Base-by-base conservation (phyloP, 2,797 vertebrate genomes). In the Coreius guichenoti region DNA sequence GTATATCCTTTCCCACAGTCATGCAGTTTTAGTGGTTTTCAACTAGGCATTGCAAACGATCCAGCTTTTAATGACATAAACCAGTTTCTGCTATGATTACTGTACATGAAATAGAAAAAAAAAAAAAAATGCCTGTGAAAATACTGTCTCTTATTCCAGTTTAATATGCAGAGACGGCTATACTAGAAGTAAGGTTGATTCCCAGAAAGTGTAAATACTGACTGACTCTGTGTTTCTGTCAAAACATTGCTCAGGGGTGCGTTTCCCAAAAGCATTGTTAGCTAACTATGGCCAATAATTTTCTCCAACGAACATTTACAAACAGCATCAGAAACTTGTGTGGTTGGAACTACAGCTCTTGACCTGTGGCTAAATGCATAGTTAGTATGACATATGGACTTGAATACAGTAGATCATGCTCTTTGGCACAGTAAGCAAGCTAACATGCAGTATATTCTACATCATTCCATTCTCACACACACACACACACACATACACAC, bases 1-100 rank as follows among this genome's bases (percentile, higher is more conserved):
- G 31, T 21, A 54, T 76, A 84, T 84, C 61, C 61, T 83, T 77
- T 68, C 23, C 61, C 47, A 77, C 73, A 77, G 73, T 68, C 47
- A 33, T 83, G 82, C 45, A 67, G 31, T 77, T 83, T 21, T 69
- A 84, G 33, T 39, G 61, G 73, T 56, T 77, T 69, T 69, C 63
- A 43, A 16, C 31, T 56, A 68, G 47, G 63, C 82, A 26, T 84
- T 45, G 63, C 82, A 77, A 78, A 23, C 12, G n/a, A 78, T 84
- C 49, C 63, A 43, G 33, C 9, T 56, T 84, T 69, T 84, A 68
- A 76, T 77, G 69, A 31, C 33, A 56, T 23, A 68, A 77, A 77
- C 61, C 17, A 23, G 11, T 80, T 68, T 80, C 63, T 51, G 29
- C 61, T 31, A 33, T 80, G n/a, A 77, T 58, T 77, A 9, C 36